Base-by-base conservation (phyloP, 2,888 invertebrate genomes). In the Minunthozetes semirufus region DNA sequence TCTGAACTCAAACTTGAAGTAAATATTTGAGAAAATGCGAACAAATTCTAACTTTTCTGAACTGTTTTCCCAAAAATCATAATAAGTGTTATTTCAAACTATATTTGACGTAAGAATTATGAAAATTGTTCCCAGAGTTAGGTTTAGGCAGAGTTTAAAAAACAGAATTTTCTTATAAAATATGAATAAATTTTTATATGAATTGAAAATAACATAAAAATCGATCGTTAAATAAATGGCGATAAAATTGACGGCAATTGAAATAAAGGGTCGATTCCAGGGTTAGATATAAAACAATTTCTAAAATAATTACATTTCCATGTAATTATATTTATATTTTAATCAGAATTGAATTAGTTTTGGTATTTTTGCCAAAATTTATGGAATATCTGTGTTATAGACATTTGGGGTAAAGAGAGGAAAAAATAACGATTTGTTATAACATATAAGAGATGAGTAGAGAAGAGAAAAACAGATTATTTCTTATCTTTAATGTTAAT, bases 401-500 rank as follows among this genome's bases (percentile, higher is more conserved):
- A 59, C 11, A 59, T 15, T 27, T 33, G 8, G 33, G 33, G 33
- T 8, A 33, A 33, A 33, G 33, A 59, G 27, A 50, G 15, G 15
- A 29, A 17, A 56, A 56, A 22, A 29, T 27, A 59, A 2, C 15
- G 13, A 59, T 59, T 59, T 59, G 13, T 56, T 42, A 22, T 59
- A n/a, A n/a, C n/a, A n/a, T n/a, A n/a, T n/a, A n/a, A n/a, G 17
- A 59, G 59, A 59, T 29, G 25, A 59, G 27, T 27, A 29, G 4
- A 9, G 13, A 29, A 29, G 33, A 50, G 50, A 50, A 50, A 4
- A 50, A 50, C 2, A 50, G 50, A 50, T 50, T 50, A 50, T 15
- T 19, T 59, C 59, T 59, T 59, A 59, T 59, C 29, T 29, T 27
- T 59, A 59, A 59, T 59, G 59, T 59, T 59, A 59, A 59, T 59